A percentile compares a stretch with the other conserved stretches of the same genome.
These are phyloP conservation scores for Metridium senile DNA, from an alignment of 92 coral and sea anemone genomes.

Conservation along the genomic window DNA sequence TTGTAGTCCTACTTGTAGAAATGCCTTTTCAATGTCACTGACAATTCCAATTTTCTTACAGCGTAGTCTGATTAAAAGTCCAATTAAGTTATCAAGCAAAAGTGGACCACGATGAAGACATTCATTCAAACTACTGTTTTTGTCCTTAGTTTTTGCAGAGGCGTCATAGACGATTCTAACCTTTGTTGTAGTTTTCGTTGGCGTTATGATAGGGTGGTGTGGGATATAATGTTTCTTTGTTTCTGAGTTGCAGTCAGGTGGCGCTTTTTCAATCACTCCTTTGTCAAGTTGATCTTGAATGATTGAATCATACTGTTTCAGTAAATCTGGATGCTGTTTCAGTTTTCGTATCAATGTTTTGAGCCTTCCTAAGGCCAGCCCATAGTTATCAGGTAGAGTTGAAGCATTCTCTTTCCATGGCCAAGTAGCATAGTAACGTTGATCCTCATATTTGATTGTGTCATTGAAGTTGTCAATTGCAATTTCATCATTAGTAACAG, in stretches of 20 bases:
- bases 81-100: constrained; percentile 19
- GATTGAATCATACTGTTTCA: constrained; percentile 35
- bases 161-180: constrained; percentile 47
- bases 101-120: constrained; percentile 37
- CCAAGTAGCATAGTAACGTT: constrained; percentile 34
- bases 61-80: constrained; percentile 30
- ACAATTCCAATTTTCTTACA: constrained; percentile 2
- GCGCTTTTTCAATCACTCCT: too few relatives aligned
- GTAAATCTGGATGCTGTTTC: constrained; percentile 33
- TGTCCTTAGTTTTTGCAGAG: too few relatives aligned
- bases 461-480: too few relatives aligned
- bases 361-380: too few relatives aligned
- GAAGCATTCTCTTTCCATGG: constrained; percentile 55
- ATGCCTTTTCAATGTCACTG: constrained; percentile 40
- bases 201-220: too few relatives aligned
- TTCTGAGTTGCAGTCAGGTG: too few relatives aligned
- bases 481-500: constrained; percentile 10
- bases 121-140: too few relatives aligned
- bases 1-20: constrained; percentile 31
- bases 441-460: constrained; percentile 10
- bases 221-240: too few relatives aligned
- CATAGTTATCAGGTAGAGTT: too few relatives aligned
- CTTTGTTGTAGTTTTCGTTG: constrained; percentile 56
- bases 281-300: constrained; percentile 34
- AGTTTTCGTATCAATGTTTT: constrained; percentile 26